Conservation (phyloP, 1,140 invertebrate species). For the Dolichoris vasculosae region DNA sequence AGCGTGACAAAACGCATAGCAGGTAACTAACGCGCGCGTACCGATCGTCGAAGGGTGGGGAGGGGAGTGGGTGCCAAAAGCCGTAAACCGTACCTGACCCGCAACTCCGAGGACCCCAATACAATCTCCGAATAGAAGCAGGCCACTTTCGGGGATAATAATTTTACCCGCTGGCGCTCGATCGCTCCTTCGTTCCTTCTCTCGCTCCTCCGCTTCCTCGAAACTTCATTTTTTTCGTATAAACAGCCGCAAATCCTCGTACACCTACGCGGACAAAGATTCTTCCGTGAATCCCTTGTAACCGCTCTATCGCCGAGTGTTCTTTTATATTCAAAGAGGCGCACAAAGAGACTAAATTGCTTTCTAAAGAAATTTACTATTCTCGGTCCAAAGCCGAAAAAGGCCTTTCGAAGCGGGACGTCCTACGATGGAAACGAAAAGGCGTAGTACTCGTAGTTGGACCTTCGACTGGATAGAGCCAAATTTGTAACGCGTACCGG, state of each 20-base stretch:
- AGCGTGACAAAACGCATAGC: slow-evolving; percentile 48
- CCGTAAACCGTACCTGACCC: neutral
- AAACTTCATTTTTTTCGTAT: slow-evolving; percentile 29
- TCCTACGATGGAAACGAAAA: too few species aligned
- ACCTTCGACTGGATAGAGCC: too few species aligned
- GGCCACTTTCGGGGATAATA: slow-evolving; percentile 42
- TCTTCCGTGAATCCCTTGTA: slow-evolving; percentile 13
- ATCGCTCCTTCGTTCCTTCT: too few species aligned
- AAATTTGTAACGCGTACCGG: too few species aligned
- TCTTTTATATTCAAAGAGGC: neutral
- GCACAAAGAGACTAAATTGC: neutral
- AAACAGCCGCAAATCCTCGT: slow-evolving; percentile 38
- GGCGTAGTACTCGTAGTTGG: too few species aligned
- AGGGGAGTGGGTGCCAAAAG: slow-evolving; percentile 5
- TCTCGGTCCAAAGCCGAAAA: neutral
- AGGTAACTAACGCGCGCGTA: slow-evolving; percentile 45
- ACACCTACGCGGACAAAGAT: neutral
- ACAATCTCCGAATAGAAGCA: too few species aligned
- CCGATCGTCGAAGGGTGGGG: slow-evolving; percentile 27
- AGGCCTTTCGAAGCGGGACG: too few species aligned
- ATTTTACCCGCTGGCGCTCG: slow-evolving; percentile 31
- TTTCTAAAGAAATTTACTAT: neutral
- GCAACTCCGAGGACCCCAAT: too few species aligned
- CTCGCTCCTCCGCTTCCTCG: slow-evolving; percentile 16
- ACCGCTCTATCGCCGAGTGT: neutral